Conservation (phyloP, 2,797 vertebrate species). For the Acipenser ruthenus region DNA sequence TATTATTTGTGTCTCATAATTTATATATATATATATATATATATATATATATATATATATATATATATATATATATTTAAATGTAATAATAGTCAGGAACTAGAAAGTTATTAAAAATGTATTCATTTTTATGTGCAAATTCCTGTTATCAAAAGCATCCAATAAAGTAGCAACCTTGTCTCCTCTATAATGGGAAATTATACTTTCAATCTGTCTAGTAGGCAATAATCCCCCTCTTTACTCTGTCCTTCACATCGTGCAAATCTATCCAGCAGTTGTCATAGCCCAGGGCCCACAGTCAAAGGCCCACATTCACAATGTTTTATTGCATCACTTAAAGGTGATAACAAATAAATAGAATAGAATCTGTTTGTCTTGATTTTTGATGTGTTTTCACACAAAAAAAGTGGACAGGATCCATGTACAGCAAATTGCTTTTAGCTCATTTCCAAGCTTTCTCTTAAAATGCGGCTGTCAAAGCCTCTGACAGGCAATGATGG, state of each 20-base stretch:
- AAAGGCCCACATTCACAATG: slow-evolving; percentile 27
- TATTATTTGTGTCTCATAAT: too few species aligned
- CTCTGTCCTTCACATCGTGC: neutral
- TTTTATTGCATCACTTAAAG: slow-evolving; percentile 68
- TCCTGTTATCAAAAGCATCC: slow-evolving; percentile 51
- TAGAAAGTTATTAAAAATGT: neutral
- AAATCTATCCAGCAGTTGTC: slow-evolving; percentile 54
- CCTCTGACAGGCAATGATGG: slow-evolving; percentile 33
- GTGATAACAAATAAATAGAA: slow-evolving; percentile 62
- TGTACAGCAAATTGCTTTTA: slow-evolving; percentile 39
- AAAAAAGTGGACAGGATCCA: slow-evolving; percentile 39
- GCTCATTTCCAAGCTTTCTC: slow-evolving; percentile 32
- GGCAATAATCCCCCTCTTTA: slow-evolving; percentile 51
- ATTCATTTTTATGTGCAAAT: slow-evolving; percentile 29
- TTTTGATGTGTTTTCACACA: slow-evolving; percentile 27
- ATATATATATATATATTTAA: too few species aligned
- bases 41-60: too few species aligned
- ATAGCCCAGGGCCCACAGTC: slow-evolving; percentile 25
- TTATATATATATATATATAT: too few species aligned
- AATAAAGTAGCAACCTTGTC: slow-evolving; percentile 41
- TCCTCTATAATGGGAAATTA: slow-evolving; percentile 65
- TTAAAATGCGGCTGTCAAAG: slow-evolving; percentile 36
- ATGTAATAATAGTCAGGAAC: neutral
- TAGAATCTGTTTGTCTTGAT: slow-evolving; percentile 8
- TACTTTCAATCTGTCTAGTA: slow-evolving; percentile 72